Conservation (phyloP, 2,797 vertebrate genomes). For the Schizothorax lantsangensis region DNA sequence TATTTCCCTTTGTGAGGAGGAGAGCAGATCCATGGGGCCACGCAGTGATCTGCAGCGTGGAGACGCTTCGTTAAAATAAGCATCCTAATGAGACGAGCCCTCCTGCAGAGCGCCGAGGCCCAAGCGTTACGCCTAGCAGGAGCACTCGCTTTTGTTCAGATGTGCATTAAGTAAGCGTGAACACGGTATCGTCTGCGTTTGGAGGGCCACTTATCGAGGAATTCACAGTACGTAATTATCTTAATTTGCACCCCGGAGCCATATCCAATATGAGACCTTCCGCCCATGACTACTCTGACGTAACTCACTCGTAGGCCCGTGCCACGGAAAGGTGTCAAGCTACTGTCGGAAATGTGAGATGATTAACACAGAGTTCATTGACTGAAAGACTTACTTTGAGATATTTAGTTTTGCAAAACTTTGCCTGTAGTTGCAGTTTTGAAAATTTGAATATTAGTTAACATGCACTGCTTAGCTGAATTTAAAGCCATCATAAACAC, state of each 20-base stretch:
- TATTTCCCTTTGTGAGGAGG: constrained; percentile 75
- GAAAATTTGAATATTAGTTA: background rate
- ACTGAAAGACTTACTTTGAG: constrained; percentile 19
- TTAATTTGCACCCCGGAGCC: constrained; percentile 58
- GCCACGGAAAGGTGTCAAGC: constrained; percentile 24
- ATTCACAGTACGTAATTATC: constrained; percentile 57
- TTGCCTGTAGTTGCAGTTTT: constrained; percentile 10
- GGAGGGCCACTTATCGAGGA: constrained; percentile 51
- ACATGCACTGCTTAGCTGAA: background rate
- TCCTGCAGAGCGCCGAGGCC: constrained; percentile 57
- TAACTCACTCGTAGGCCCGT: constrained; percentile 27
- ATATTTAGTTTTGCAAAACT: constrained; percentile 37
- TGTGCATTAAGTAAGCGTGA: constrained; percentile 50
- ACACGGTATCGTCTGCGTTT: constrained; percentile 42
- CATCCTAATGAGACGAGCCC: constrained; percentile 70
- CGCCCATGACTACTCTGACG: constrained; percentile 26
- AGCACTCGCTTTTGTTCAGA: constrained; percentile 66
- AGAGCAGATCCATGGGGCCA: constrained; percentile 60
- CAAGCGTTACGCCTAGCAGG: constrained; percentile 61
- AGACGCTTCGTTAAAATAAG: constrained; percentile 74
- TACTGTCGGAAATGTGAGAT: constrained; percentile 19
- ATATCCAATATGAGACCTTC: constrained; percentile 42
- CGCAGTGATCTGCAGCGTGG: constrained; percentile 59
- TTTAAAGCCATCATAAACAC: background rate
- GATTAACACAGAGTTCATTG: constrained; percentile 40